Base-by-base conservation (phyloP, 2,113 vertebrate genomes). In the Gymnocephalus cernua region DNA sequence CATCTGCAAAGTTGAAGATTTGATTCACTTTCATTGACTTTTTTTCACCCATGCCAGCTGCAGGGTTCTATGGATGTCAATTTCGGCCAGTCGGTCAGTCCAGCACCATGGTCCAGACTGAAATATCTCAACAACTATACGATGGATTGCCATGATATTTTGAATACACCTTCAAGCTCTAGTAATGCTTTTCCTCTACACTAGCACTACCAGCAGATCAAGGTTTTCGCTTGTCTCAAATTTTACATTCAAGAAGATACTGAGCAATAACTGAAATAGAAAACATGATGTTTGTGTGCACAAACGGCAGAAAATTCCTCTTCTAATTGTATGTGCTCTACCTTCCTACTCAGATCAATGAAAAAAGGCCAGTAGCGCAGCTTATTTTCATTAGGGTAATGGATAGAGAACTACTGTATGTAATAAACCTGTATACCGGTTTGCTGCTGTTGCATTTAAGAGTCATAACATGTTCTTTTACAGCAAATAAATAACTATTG, bases 401-500 rank as follows among this genome's bases (percentile, higher is more conserved):
- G 62, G 51, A 70, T 50, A 47, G 9, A 59, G 18, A 53, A 21
- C 64, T 32, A 32, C 32, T 6, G 32, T 23, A 13, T 29, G 62
- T 11, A 51, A 58, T 44, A 51, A 79, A 62, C 38, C 47, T 29
- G 35, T 35, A 29, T 47, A 71, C 50, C 14, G 3, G n/a, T 73
- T 68, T 80, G 19, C 51, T 27, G 21, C 58, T 54, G 27, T n/a
- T 74, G 56, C 63, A 61, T 82, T 69, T 48, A 56, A 62, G 14
- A 50, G 54, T 57, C 59, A 35, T 74, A 76, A 85, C 75, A 32
- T 68, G 27, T 16, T 63, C 16, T 74, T 80, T 86, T 80, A 85
- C 47, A 83, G 62, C 25, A 72, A 85, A 86, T 56, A 67, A 61
- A 85, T 79, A 86, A 71, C 18, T 13, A 41, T 61, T 41, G 56